Evolutionary conservation across 2,797 vertebrate genomes (phyloP), one percentile per base, ranked within the genome.

Genomic region (Platyrinchus mystaceus): DNA sequence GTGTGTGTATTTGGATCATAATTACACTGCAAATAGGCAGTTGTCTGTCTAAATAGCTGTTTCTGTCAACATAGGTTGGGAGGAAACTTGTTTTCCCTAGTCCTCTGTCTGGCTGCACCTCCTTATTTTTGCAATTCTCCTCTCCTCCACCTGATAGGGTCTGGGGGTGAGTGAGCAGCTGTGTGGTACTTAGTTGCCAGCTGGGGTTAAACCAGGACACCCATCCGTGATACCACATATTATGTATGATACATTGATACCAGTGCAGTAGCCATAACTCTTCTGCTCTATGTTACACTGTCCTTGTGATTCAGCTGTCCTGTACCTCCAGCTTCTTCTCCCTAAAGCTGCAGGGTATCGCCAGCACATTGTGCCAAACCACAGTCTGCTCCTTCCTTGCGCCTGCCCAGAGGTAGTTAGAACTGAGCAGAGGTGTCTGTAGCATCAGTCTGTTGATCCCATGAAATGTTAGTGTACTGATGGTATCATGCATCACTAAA

Each of bases 161-260:
- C 0, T n/a, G n/a, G 0, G 30, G 6, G 4, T 84, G 44, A 41
- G 44, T 32, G 34, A 46, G 18, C 26, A 41, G 58, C 41, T 75
- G 10, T 0, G 0, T 28, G 32, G 62, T 62, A 4, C 26, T 68
- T 26, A 26, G 20, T 44, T 58, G 28, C 44, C 21, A 6, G 8
- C 2, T 1, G 52, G 26, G 7, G 15, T 64, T 84, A 59, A 68
- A 49, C 41, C 55, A 19, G 9, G 12, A 58, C 44, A 27, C 28
- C 9, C 19, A 11, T 14, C 12, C 13, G 18, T 3, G 3, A 6
- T 28, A 21, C 5, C 16, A 28, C 16, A 12, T 56, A 46, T 46
- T 27, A 3, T 2, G 27, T 52, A 7, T 30, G 52, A 46, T 26
- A 16, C 22, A 47, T 24, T 59, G 58, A 20, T 55, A 62, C 5